Evolutionary conservation across 2,888 invertebrate genomes (phyloP).

Genomic region (Melinopterus prodromus): DNA sequence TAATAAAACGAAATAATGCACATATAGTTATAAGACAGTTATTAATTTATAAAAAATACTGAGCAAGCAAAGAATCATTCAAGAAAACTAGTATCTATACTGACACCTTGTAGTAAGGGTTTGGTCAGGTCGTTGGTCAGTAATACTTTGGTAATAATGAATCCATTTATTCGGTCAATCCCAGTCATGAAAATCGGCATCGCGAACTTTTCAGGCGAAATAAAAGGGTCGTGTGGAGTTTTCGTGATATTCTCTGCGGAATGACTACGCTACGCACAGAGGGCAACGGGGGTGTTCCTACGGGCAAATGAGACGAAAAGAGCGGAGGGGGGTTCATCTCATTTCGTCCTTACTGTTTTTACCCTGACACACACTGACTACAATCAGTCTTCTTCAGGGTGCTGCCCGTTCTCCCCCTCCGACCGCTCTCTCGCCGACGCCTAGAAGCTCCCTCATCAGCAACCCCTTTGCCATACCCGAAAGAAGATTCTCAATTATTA

Average conservation of each 20-base stretch:
- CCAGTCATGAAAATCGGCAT: background rate
- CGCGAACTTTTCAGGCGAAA: background rate
- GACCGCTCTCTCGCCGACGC: conserved; percentile 36
- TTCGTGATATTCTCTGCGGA: background rate
- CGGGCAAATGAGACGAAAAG: conserved; percentile 37
- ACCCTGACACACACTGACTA: conserved; percentile 61
- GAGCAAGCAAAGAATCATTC: too few relatives aligned
- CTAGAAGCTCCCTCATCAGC: conserved; percentile 41
- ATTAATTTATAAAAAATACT: too few relatives aligned
- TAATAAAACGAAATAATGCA: too few relatives aligned
- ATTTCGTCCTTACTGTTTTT: conserved; percentile 68
- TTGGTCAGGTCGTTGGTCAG: too few relatives aligned
- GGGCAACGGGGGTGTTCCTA: background rate
- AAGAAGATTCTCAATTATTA: conserved; percentile 51
- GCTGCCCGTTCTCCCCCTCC: conserved; percentile 42
- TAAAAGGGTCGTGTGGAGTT: background rate
- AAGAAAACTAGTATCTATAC: too few relatives aligned
- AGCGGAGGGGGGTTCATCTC: conserved; percentile 67
- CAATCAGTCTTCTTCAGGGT: conserved; percentile 59
- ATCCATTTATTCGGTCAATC: too few relatives aligned
- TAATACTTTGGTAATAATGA: too few relatives aligned
- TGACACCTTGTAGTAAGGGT: too few relatives aligned
- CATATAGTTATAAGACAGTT: too few relatives aligned
- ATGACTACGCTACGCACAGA: background rate
- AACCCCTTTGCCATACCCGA: conserved; percentile 41